Conservation (phyloP, 2,113 vertebrate species). For the Vicugna pacos region DNA sequence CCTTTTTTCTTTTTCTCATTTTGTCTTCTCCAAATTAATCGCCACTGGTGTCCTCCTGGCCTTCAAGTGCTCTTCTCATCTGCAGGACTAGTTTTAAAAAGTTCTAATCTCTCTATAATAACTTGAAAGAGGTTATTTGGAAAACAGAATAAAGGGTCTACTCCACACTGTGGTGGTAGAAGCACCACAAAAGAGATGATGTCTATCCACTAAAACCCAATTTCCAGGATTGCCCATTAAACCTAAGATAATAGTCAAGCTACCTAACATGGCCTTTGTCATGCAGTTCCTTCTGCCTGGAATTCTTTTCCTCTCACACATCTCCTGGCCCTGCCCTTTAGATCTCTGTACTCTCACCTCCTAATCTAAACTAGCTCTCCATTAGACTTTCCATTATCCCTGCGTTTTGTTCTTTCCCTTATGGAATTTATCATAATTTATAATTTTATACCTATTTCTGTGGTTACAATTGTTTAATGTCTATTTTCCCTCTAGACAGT, state of each 20-base stretch:
- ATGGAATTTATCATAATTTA: slow-evolving; percentile 1
- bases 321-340: not conserved
- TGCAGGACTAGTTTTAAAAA: not conserved
- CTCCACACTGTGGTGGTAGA: not conserved
- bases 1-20: not conserved
- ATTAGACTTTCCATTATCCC: not conserved
- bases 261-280: not conserved
- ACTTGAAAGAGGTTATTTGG: not conserved
- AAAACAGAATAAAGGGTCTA: not conserved
- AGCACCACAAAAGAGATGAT: not conserved
- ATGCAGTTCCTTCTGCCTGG: not conserved
- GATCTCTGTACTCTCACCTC: not conserved
- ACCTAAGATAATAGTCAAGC: not conserved
- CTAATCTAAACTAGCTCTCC: not conserved
- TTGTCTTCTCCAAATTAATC: not conserved
- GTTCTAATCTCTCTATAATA: not conserved
- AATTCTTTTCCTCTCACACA: not conserved
- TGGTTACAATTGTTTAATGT: slow-evolving; percentile 15
- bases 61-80: not conserved
- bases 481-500: slow-evolving; percentile 11
- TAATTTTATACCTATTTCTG: slow-evolving; percentile 19
- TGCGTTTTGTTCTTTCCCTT: not conserved
- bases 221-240: not conserved
- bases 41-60: not conserved
- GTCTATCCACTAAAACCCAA: not conserved